Percentiles rank a stretch among this genome's conserved stretches.
phyloP scores from a whole-genome alignment of 2,113 vertebrate species.

The Steatornis caripensis region DNA sequence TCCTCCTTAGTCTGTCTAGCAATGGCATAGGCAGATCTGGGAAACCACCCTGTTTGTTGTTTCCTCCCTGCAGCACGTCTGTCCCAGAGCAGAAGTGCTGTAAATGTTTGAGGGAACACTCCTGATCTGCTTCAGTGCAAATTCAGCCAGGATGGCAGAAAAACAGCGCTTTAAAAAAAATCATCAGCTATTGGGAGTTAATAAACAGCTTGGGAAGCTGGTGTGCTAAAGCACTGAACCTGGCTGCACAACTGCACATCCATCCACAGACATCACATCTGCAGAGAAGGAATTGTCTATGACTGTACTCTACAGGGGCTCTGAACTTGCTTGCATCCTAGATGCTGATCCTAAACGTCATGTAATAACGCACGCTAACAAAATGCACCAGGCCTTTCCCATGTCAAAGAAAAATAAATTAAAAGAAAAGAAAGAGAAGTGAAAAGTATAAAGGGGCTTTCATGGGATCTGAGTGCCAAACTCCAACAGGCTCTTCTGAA shows the following conservation, averaged over 20 bases:
- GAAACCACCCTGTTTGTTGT: neutral
- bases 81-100: neutral
- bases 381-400: neutral
- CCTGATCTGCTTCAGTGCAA: neutral
- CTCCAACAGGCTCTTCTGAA: constrained; percentile 46
- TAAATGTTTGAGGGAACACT: neutral
- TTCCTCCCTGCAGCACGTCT: neutral
- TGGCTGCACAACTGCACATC: neutral
- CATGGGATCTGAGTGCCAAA: constrained; percentile 39
- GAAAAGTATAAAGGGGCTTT: constrained; percentile 56
- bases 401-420: constrained; percentile 14
- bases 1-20: neutral
- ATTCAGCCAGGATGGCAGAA: neutral
- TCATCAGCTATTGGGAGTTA: neutral
- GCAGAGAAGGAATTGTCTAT: neutral
- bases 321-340: neutral
- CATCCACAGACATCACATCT: neutral
- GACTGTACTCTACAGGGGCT: neutral
- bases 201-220: neutral
- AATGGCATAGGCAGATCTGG: neutral
- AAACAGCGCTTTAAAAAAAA: neutral
- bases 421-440: constrained; percentile 27
- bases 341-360: neutral
- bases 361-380: neutral
- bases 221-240: neutral